A percentile compares a stretch with the other conserved stretches of the same genome.
phyloP scores from a whole-genome alignment of 1,140 invertebrate genomes.

The Drosophila elegans region DNA sequence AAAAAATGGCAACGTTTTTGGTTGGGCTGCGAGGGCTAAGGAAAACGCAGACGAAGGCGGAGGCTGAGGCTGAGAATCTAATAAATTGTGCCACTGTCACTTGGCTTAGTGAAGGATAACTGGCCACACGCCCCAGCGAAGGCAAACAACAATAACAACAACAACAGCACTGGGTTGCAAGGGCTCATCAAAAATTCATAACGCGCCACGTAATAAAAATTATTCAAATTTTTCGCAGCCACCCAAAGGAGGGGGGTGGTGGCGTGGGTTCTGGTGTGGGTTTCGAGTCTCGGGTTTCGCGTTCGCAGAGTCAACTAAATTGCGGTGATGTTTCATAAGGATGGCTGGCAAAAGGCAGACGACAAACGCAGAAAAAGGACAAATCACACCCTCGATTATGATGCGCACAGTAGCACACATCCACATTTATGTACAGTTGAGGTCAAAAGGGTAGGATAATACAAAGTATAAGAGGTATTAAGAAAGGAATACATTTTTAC shows the following conservation, averaged over 20 bases:
- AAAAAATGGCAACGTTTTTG: constrained; percentile 24
- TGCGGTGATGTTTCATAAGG: constrained; percentile 80
- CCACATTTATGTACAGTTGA: constrained; percentile 8
- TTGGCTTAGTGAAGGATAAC: constrained; percentile 83
- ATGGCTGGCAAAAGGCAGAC: constrained; percentile 47
- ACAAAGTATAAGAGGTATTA: too few species aligned
- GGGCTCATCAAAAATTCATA: constrained; percentile 84
- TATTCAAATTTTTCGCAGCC: constrained; percentile 82
- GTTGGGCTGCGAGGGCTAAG: not conserved
- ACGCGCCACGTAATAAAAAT: constrained; percentile 84
- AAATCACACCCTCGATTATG: constrained; percentile 84
- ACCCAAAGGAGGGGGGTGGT: constrained; percentile 1
- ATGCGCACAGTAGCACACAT: constrained; percentile 51
- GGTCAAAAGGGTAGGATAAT: not conserved
- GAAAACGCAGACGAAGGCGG: constrained; percentile 13
- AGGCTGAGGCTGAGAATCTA: constrained; percentile 75
- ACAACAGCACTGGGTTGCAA: constrained; percentile 35
- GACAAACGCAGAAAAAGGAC: constrained; percentile 68
- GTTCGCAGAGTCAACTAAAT: constrained; percentile 64
- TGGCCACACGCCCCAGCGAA: constrained; percentile 64
- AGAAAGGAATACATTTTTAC: not conserved
- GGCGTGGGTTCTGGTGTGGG: constrained; percentile 7
- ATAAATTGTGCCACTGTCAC: constrained; percentile 84
- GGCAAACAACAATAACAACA: constrained; percentile 41
- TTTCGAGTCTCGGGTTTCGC: constrained; percentile 11